Base-by-base conservation (phyloP, 1,140 invertebrate species). In the Melitaea cinxia region DNA sequence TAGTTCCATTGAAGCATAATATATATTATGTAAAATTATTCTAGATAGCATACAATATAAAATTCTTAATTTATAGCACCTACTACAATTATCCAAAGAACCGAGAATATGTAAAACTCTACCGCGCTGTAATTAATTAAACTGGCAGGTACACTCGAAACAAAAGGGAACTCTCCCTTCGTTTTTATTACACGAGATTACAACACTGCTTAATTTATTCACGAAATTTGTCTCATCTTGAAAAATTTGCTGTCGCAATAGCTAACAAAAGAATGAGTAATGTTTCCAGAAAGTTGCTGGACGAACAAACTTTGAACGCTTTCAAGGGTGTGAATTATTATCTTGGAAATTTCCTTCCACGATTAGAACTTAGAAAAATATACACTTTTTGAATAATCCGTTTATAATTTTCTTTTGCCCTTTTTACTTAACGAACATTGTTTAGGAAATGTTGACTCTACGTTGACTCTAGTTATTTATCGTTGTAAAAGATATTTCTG, bases 181-280 rank as follows among this genome's bases (percentile, higher is more conserved):
- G 72, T 82, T 87, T 88, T 87, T 86, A 88, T 84, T 88, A 75
- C 74, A 75, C 70, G 71, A 88, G 87, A 89, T 89, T 85, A 88
- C 77, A 86, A 82, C 81, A 79, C 65, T 74, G 81, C 77, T 88
- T 88, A 88, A 88, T 88, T 90, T 90, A 90, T 90, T 85, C 88
- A 75, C 80, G 68, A 88, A 90, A 90, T 90, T 90, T 88, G 88
- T 90, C 85, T 85, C 85, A 85, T 83, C 83, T 71, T 83, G 85
- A 90, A 89, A 89, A 89, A 90, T 90, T 88, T 81, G 65, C 78
- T 73, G 74, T 85, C 83, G 74, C 82, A 85, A 85, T 87, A 75
- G 85, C 87, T 78, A 83, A 90, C 87, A 90, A 90, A 88, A 88
- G 87, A 83, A 84, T 90, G 87, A 90, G 58, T 85, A 90, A 88